Base-by-base conservation (phyloP, 2,797 vertebrate genomes). In the Furcifer pardalis region DNA sequence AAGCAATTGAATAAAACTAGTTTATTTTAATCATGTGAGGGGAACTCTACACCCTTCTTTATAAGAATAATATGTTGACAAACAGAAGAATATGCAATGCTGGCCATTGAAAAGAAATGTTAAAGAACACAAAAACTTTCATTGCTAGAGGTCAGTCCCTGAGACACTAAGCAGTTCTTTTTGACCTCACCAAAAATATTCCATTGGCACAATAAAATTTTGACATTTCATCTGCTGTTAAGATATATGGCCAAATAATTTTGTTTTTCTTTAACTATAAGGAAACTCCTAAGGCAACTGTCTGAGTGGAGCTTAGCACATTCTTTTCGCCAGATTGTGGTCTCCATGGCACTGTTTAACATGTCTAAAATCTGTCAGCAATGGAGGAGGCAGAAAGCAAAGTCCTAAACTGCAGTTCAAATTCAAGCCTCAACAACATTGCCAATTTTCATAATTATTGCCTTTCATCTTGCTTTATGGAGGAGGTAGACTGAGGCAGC, bases 401-500 rank as follows among this genome's bases (percentile, higher is more conserved):
- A 94, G 89, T 84, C 87, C 72, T 73, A 88, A 87, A 84, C 79
- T 89, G 73, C 10, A 1, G 69, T 68, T 84, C 0, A 1, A 85
- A 77, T 0, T 0, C 0, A 56, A 87, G 66, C 1, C 37, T 84
- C 56, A 86, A 49, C 86, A 91, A 91, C 72, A 89, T 90, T 82
- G 85, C 90, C 87, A 87, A 77, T 63, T 0, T 88, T 88, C 90
- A 84, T 92, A 92, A 90, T 90, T 46, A 59, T 37, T 46, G 86
- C 91, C 84, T 91, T 94, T 90, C 71, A 76, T 84, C 89, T 85
- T 62, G 21, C 88, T 93, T 93, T 89, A 86, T 91, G 84, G 75
- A 87, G 84, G 83, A 1, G 83, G 79, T 88, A 77, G 30, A n/a
- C 2, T 77, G 75, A 66, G 90, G 65, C 84, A 91, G 75, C 40